Conservation (phyloP, 1,140 invertebrate species). For the Drosophila repleta region DNA sequence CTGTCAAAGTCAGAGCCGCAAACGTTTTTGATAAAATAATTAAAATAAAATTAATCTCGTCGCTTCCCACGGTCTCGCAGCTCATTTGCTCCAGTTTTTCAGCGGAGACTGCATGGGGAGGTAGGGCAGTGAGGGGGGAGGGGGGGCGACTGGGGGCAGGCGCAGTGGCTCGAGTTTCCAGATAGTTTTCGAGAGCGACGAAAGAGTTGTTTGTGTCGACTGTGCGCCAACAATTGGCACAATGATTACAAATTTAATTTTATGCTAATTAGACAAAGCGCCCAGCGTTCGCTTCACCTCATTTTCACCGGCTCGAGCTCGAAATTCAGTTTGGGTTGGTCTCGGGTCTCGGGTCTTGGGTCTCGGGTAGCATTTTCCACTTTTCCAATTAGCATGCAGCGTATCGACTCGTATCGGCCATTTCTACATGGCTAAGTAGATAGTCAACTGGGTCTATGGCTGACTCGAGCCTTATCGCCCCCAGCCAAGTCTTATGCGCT, state of each 20-base stretch:
- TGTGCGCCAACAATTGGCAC: slow-evolving; percentile 50
- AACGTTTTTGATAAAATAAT: slow-evolving; percentile 80
- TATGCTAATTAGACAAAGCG: slow-evolving; percentile 65
- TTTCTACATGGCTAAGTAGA: slow-evolving; percentile 17
- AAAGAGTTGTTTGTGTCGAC: slow-evolving; percentile 20
- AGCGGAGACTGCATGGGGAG: not conserved
- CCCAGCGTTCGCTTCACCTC: slow-evolving; percentile 30
- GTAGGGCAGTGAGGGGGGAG: too few species aligned
- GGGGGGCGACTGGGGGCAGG: too few species aligned
- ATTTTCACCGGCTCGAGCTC: slow-evolving; percentile 17
- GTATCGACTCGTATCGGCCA: slow-evolving; percentile 26
- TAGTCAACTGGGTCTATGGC: slow-evolving; percentile 19
- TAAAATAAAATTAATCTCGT: slow-evolving; percentile 76
- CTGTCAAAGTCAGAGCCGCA: slow-evolving; percentile 38
- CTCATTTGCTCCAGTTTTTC: slow-evolving; percentile 50
- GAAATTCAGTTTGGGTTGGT: slow-evolving; percentile 18
- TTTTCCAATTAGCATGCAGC: slow-evolving; percentile 66
- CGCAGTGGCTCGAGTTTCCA: slow-evolving; percentile 1
- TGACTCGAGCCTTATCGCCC: slow-evolving; percentile 15
- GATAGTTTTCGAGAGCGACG: slow-evolving; percentile 21
- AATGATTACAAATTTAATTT: slow-evolving; percentile 78
- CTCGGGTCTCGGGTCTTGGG: not conserved
- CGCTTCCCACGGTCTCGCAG: slow-evolving; percentile 67
- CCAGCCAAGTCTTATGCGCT: not conserved
- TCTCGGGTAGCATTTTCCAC: slow-evolving; percentile 36